Evolutionary conservation across 2,888 invertebrate genomes (phyloP), one percentile per base, ranked within the genome.

Genomic region (Dinocampus coccinellae): DNA sequence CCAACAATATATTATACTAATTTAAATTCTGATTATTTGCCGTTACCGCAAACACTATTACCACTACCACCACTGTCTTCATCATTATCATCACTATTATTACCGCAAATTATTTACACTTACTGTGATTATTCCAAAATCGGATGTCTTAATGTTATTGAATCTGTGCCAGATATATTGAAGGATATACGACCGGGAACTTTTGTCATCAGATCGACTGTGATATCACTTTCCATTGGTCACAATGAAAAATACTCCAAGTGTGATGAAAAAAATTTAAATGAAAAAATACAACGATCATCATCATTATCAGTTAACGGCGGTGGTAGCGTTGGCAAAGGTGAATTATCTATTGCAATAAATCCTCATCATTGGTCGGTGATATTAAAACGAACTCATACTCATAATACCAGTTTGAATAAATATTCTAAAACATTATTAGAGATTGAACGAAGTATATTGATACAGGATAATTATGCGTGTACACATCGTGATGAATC

Each of bases 101-200:
- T 20, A 33, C 22, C 39, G 42, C 16, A 47, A 47, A 16, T 16
- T 47, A 16, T 47, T 47, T 47, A 47, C 68, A 39, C 65, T 58
- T 60, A 29, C 64, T 60, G 52, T 11, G 34, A 57, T n/a, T n/a
- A 39, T 57, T 24, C 66, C 36, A 24, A 53, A 9, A 24, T 53
- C 0, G 36, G n/a, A 70, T 72, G 71, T 52, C 64, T 75, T 34
- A 74, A 72, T 60, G 68, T 70, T 34, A 47, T 74, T 33, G 74
- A 74, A 16, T 74, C 74, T 10, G 72, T 74, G 2, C 75, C 75
- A 29, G 75, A 74, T 42, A 69, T 74, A 53, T 33, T 75, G 20
- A 52, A 65, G 10, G 69, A 74, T 6, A 52, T 70, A 16, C 58
- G 75, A 9, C 72, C 74, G 1, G 70, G 70, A 11, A 24, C 29